These are phyloP conservation scores for Tiaroga cobitis DNA, from an alignment of 2,797 vertebrate species.

Conservation along the genomic window DNA sequence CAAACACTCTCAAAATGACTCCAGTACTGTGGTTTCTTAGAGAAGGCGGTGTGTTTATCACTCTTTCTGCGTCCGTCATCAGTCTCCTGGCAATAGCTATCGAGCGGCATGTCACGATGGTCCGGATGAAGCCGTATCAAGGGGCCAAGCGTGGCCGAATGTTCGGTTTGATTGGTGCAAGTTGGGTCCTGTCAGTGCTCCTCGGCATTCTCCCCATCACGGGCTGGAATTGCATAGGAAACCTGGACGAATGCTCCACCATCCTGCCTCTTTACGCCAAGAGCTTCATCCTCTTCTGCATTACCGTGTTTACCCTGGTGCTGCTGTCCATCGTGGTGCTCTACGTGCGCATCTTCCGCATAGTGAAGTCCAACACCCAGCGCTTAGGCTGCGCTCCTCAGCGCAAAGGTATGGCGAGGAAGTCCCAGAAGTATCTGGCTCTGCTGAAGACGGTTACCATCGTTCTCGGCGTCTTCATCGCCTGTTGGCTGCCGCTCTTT, in stretches of 20 bases:
- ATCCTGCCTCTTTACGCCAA: slow-evolving; percentile 89
- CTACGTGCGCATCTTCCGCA: slow-evolving; percentile 86
- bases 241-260: slow-evolving; percentile 82
- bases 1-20: slow-evolving; percentile 84
- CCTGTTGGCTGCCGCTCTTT: slow-evolving; percentile 90
- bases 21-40: slow-evolving; percentile 87
- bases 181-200: slow-evolving; percentile 83
- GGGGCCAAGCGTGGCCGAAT: slow-evolving; percentile 84
- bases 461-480: slow-evolving; percentile 87
- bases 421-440: slow-evolving; percentile 85
- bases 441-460: slow-evolving; percentile 89
- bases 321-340: slow-evolving; percentile 86
- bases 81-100: slow-evolving; percentile 90
- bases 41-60: slow-evolving; percentile 88
- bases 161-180: slow-evolving; percentile 81
- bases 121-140: slow-evolving; percentile 85
- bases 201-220: slow-evolving; percentile 85
- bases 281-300: slow-evolving; percentile 88
- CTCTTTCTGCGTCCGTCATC: slow-evolving; percentile 85
- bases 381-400: slow-evolving; percentile 68
- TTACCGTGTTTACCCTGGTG: slow-evolving; percentile 81
- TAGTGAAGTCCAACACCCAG: slow-evolving; percentile 83
- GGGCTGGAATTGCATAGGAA: slow-evolving; percentile 89
- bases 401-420: slow-evolving; percentile 74
- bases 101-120: slow-evolving; percentile 91